phyloP scores from a whole-genome alignment of 1,140 invertebrate genomes.

The Procambarus clarkii region DNA sequence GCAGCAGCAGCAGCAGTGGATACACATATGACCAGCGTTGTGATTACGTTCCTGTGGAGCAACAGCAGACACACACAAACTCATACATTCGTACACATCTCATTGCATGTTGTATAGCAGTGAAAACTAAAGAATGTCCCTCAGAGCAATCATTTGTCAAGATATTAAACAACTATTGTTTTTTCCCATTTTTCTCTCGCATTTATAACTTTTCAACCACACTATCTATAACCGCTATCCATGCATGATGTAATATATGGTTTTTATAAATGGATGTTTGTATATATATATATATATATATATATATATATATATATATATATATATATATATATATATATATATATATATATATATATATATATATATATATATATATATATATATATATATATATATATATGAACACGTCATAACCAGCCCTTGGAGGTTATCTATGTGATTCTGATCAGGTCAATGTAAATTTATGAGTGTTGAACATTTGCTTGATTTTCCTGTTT shows the following conservation, averaged over 20 bases:
- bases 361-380: no score
- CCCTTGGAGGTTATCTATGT: background rate
- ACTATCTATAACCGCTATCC: background rate
- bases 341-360: no score
- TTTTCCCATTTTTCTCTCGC: background rate
- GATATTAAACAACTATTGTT: background rate
- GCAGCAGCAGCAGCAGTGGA: background rate
- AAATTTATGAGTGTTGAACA: background rate
- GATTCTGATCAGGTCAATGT: background rate
- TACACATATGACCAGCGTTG: background rate
- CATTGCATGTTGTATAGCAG: background rate
- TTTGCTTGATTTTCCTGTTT: background rate
- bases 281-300: no score
- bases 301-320: no score
- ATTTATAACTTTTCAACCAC: background rate
- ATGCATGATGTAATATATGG: background rate
- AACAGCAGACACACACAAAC: no score
- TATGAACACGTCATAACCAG: background rate
- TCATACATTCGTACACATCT: background rate
- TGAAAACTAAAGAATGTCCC: background rate
- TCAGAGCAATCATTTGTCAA: background rate
- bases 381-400: background rate
- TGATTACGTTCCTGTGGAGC: background rate
- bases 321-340: no score
- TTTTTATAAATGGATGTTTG: no score